phyloP scores from a whole-genome alignment of 1,140 invertebrate species.

The Nilaparvata lugens region DNA sequence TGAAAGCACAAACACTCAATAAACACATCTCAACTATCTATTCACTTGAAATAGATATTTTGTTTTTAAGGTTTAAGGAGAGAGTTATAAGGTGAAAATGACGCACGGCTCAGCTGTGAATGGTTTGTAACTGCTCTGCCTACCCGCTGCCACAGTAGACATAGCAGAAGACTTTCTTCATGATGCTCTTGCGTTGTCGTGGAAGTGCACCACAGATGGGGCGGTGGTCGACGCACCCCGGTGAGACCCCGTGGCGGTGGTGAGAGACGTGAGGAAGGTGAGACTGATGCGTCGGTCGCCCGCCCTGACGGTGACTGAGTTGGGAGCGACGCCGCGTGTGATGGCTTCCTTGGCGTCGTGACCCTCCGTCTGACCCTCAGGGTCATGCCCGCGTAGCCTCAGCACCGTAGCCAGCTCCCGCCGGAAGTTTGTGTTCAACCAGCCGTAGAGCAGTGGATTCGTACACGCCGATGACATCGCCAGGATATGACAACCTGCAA shows the following conservation, averaged over 20 bases:
- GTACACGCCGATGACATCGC: conserved; percentile 46
- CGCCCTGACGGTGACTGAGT: background rate
- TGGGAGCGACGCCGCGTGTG: background rate
- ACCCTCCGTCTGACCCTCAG: conserved; percentile 6
- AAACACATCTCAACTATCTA: too few species aligned
- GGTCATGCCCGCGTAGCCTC: conserved; percentile 8
- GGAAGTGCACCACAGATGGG: too few species aligned
- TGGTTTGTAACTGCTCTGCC: too few species aligned
- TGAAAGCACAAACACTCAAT: too few species aligned
- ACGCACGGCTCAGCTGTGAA: too few species aligned
- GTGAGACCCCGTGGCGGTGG: background rate
- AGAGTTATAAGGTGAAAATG: too few species aligned
- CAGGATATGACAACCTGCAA: conserved; percentile 41
- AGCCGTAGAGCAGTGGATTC: conserved; percentile 47
- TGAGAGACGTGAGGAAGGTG: conserved; percentile 26
- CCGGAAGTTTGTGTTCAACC: conserved; percentile 43
- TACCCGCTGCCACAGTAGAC: too few species aligned
- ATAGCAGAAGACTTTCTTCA: too few species aligned
- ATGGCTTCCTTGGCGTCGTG: conserved; percentile 6
- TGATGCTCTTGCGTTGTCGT: too few species aligned
- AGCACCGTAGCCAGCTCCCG: conserved; percentile 31
- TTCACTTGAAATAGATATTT: too few species aligned
- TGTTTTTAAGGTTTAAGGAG: too few species aligned
- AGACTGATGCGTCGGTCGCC: conserved; percentile 22
- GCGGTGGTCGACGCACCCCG: too few species aligned